phyloP scores from a whole-genome alignment of 2,888 invertebrate genomes.

The Lepidochrysops patricia region DNA sequence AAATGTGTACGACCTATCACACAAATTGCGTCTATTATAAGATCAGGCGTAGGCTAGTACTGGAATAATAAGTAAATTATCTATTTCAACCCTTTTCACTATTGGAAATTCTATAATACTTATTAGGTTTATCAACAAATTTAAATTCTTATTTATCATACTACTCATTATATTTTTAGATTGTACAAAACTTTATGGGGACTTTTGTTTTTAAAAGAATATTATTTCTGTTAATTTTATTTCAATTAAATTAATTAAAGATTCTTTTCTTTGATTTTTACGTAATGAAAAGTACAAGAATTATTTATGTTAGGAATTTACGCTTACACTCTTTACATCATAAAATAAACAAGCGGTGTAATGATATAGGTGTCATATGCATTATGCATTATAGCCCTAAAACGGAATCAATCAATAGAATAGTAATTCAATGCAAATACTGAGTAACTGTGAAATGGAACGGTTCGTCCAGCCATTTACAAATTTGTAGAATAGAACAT shows the following conservation, averaged over 20 bases:
- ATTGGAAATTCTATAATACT: too few relatives aligned
- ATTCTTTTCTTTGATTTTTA: too few relatives aligned
- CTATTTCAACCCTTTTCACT: background rate
- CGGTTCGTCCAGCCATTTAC: background rate
- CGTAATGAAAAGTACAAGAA: too few relatives aligned
- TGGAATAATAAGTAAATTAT: background rate
- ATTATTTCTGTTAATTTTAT: too few relatives aligned
- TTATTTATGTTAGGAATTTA: too few relatives aligned
- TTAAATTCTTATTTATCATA: background rate
- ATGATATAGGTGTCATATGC: background rate
- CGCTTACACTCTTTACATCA: background rate
- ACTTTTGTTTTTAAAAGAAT: too few relatives aligned
- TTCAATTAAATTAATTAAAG: too few relatives aligned
- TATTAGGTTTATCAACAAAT: too few relatives aligned
- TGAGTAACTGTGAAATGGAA: background rate
- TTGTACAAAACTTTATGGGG: too few relatives aligned
- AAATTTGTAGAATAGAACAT: too few relatives aligned
- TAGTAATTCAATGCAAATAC: background rate
- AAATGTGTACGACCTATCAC: conserved; percentile 8
- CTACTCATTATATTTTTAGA: too few relatives aligned
- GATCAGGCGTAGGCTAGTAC: background rate
- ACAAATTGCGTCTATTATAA: conserved; percentile 3
- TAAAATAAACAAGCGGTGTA: background rate
- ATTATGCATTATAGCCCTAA: background rate
- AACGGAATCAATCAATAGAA: background rate